Evolutionary conservation across 2,797 vertebrate genomes (phyloP).

Genomic region (Lacerta bilineata): DNA sequence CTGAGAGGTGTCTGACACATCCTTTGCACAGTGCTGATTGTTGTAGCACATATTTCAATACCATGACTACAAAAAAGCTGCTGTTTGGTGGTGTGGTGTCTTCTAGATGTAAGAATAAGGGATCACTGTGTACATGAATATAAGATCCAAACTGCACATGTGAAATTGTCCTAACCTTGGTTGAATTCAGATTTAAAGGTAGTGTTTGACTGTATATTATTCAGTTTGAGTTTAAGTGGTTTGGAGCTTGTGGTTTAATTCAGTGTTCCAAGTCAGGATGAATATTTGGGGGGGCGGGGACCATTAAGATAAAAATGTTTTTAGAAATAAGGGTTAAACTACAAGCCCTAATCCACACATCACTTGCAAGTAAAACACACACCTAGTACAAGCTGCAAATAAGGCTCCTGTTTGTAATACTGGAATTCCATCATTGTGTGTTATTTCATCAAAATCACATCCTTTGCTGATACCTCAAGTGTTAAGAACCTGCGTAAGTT

Average conservation of each 20-base stretch:
- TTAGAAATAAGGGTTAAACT: not conserved
- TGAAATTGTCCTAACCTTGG: not conserved
- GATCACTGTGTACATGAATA: not conserved
- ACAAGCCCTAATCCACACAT: not conserved
- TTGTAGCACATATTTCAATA: not conserved
- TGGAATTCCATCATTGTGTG: not conserved
- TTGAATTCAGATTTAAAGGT: slow-evolving; percentile 8
- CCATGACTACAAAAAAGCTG: not conserved
- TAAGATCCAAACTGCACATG: not conserved
- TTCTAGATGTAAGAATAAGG: not conserved
- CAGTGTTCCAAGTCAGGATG: not conserved
- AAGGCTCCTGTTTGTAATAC: not conserved
- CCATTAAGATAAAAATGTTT: not conserved
- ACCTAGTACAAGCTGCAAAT: not conserved
- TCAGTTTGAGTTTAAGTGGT: not conserved
- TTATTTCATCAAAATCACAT: not conserved
- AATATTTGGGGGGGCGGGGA: not conserved
- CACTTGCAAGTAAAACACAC: not conserved
- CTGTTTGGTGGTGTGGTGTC: not conserved
- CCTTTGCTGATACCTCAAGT: not conserved
- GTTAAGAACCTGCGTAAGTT: not conserved
- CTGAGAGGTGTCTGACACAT: not conserved
- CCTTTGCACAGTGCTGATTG: too few relatives aligned
- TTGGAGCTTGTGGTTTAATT: not conserved
- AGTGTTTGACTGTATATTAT: not conserved